phyloP scores from a whole-genome alignment of 2,888 invertebrate genomes.

The Desoria tigrina region DNA sequence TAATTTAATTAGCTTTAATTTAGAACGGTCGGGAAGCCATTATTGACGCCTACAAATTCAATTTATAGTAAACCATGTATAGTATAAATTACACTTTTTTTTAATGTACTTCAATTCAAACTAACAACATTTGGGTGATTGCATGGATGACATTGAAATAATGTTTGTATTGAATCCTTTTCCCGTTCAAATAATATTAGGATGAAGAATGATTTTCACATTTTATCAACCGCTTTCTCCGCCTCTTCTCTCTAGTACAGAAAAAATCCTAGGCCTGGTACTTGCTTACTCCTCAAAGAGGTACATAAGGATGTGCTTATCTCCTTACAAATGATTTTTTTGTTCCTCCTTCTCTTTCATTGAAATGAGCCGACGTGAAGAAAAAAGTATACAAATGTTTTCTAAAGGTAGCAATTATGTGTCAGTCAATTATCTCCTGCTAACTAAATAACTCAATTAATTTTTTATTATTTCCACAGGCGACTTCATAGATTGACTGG shows the following conservation, averaged over 20 bases:
- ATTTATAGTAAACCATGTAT: no score
- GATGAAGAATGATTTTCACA: not conserved
- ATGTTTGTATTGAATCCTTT: not conserved
- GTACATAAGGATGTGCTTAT: no score
- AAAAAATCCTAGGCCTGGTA: no score
- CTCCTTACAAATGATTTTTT: constrained; percentile 13
- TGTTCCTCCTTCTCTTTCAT: constrained; percentile 26
- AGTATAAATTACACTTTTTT: no score
- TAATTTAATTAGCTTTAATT: no score
- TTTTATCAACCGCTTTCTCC: not conserved
- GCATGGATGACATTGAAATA: not conserved
- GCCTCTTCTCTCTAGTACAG: not conserved
- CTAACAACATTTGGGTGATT: no score
- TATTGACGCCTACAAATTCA: no score
- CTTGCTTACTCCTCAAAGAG: no score
- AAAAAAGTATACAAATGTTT: constrained; percentile 43
- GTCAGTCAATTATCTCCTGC: constrained; percentile 49
- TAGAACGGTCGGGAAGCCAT: no score
- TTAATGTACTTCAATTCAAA: no score
- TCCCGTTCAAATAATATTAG: not conserved
- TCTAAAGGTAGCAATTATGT: constrained; percentile 49
- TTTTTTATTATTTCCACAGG: constrained; percentile 43
- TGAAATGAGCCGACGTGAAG: constrained; percentile 32
- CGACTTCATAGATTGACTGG: constrained; percentile 1
- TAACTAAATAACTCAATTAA: constrained; percentile 50